Percentiles rank a stretch among this genome's conserved stretches.
Conservation (phyloP, 2,113 vertebrate species). For the Beaufortia kweichowensis region DNA sequence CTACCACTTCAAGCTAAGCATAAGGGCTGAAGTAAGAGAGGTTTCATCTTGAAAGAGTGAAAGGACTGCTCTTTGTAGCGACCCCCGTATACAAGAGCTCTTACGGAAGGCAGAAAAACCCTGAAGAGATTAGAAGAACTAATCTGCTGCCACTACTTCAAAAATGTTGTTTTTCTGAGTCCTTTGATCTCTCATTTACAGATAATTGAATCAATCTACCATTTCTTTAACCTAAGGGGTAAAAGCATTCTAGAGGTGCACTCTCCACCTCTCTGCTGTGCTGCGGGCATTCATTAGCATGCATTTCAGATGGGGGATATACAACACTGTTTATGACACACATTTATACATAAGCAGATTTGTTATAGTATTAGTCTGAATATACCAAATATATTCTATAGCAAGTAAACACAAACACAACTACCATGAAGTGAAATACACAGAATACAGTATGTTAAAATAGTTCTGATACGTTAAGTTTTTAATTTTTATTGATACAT, state of each 20-base stretch:
- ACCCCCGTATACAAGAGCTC: conserved; percentile 16
- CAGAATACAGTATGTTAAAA: no score
- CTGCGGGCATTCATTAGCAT: conserved; percentile 34
- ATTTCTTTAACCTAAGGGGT: conserved; percentile 48
- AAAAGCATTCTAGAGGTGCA: conserved; percentile 29
- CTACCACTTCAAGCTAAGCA: conserved; percentile 4
- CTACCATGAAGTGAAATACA: background rate
- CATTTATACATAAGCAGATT: conserved; percentile 5
- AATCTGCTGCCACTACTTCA: conserved; percentile 44
- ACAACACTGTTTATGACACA: background rate
- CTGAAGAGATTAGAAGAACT: conserved; percentile 41
- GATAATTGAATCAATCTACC: conserved; percentile 56
- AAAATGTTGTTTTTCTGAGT: conserved; percentile 40
- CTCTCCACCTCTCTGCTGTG: conserved; percentile 29
- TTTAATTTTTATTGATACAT: no score
- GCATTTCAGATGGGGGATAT: background rate
- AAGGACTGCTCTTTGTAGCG: conserved; percentile 27
- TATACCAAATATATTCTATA: background rate
- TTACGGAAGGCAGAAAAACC: conserved; percentile 30
- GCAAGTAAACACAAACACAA: background rate
- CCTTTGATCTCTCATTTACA: conserved; percentile 57
- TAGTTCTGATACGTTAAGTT: no score
- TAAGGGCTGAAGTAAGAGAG: conserved; percentile 5
- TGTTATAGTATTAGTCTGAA: conserved; percentile 2
- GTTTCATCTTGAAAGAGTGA: conserved; percentile 15